Evolutionary conservation across 2,113 vertebrate genomes (phyloP).

Genomic region (Mirounga angustirostris): DNA sequence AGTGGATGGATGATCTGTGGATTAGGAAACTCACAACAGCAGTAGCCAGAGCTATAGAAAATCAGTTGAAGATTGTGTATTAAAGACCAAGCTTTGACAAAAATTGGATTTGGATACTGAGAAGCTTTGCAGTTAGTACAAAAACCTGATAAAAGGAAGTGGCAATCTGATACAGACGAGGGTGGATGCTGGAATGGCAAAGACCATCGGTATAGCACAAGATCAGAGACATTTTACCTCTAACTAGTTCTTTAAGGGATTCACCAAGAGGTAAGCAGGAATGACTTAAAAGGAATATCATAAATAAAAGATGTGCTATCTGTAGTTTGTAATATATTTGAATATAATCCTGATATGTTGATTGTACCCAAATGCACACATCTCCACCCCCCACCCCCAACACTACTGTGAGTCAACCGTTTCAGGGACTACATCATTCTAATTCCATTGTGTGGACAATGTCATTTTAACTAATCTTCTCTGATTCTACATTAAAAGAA

Average conservation of each 20-base stretch:
- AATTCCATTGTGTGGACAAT: not conserved
- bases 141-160: constrained; percentile 48
- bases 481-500: not conserved
- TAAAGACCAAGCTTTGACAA: not conserved
- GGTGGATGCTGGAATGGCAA: not conserved
- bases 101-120: not conserved
- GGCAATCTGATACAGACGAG: not conserved
- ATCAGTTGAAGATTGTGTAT: not conserved
- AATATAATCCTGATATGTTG: constrained; percentile 16
- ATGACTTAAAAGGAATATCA: constrained; percentile 23
- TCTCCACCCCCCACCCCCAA: not conserved
- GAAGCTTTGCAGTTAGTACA: not conserved
- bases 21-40: constrained; percentile 34
- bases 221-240: not conserved
- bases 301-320: not conserved
- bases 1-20: not conserved
- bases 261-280: not conserved
- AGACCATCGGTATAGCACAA: not conserved
- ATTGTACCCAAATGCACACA: not conserved
- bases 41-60: not conserved
- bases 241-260: not conserved
- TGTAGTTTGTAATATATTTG: not conserved
- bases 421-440: constrained; percentile 23
- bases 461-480: not conserved
- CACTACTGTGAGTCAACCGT: not conserved